Percentiles rank a stretch among this genome's conserved stretches.
Evolutionary conservation across 2,888 invertebrate species (phyloP).

Genomic region (Mycalesis mineus): DNA sequence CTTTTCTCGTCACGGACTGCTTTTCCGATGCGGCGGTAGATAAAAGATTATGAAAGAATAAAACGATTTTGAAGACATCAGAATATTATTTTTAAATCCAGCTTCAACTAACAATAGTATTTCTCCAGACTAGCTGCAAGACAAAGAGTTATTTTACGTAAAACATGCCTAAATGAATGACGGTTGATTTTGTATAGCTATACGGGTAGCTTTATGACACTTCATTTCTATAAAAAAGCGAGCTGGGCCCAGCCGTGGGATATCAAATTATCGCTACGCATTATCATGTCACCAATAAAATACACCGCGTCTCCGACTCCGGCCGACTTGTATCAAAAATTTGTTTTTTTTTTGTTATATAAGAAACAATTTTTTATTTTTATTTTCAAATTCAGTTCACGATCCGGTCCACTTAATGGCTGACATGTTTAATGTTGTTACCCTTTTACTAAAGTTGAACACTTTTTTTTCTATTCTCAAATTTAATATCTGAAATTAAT

Average conservation of each 20-base stretch:
- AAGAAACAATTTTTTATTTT: background rate
- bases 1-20: no score
- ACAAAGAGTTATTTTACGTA: no score
- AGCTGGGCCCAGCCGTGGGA: background rate
- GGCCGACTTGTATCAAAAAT: background rate
- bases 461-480: slow-evolving; percentile 1
- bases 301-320: background rate
- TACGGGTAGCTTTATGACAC: background rate
- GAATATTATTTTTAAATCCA: no score
- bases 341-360: slow-evolving; percentile 1
- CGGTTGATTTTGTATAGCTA: no score
- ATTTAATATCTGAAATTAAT: no score
- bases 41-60: no score
- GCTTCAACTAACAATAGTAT: no score
- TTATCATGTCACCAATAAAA: background rate
- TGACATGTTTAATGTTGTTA: slow-evolving; percentile 27
- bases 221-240: background rate
- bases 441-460: slow-evolving; percentile 29
- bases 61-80: no score
- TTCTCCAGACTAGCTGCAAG: no score
- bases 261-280: background rate
- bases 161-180: no score
- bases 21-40: no score
- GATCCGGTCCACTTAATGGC: slow-evolving; percentile 24
- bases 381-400: slow-evolving; percentile 19